Evolutionary conservation across 1,140 invertebrate genomes (phyloP).

Genomic region (Drosophila takahashii): DNA sequence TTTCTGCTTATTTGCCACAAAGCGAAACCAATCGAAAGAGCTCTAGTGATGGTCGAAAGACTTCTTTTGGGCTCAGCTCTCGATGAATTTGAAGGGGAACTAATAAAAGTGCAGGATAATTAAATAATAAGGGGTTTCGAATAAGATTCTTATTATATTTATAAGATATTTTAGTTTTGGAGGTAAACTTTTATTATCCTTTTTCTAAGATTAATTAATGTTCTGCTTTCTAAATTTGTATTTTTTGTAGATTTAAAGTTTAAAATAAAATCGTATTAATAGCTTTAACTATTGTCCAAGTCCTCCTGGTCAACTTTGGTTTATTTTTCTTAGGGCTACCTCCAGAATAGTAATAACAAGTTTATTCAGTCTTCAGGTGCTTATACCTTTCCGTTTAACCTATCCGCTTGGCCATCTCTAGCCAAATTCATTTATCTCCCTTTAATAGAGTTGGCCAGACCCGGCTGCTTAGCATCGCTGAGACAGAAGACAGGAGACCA

Average conservation of each 20-base stretch:
- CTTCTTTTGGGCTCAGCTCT: background rate
- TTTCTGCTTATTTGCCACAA: constrained; percentile 80
- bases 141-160: too few relatives aligned
- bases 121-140: too few relatives aligned
- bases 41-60: constrained; percentile 42
- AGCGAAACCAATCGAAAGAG: constrained; percentile 43
- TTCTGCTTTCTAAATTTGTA: too few relatives aligned
- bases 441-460: constrained; percentile 59
- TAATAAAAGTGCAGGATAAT: too few relatives aligned
- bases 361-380: constrained; percentile 6
- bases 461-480: constrained; percentile 43
- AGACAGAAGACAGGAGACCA: constrained; percentile 2
- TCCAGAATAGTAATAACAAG: constrained; percentile 6
- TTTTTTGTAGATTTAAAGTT: too few relatives aligned
- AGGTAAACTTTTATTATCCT: too few relatives aligned
- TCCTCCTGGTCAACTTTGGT: background rate
- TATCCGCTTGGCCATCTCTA: constrained; percentile 27
- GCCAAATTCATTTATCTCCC: constrained; percentile 49
- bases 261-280: background rate
- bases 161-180: too few relatives aligned
- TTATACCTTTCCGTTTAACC: background rate
- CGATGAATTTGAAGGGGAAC: background rate
- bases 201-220: too few relatives aligned
- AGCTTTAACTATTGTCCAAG: background rate
- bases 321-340: background rate